Evolutionary conservation across 2,797 vertebrate genomes (phyloP).

Genomic region (Epinephelus awoara): DNA sequence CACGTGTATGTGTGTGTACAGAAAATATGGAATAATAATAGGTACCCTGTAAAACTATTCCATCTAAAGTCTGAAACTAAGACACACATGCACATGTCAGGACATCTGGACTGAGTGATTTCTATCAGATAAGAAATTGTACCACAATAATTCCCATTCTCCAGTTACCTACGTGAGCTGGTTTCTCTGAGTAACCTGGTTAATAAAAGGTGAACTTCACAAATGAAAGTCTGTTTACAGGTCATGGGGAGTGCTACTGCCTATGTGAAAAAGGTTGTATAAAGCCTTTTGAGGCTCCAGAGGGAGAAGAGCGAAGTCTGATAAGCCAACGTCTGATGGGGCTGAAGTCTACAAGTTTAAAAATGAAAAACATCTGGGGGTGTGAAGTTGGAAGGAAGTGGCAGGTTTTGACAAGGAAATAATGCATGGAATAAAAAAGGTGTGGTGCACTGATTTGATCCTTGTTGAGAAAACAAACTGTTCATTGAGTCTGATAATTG

Average conservation of each 20-base stretch:
- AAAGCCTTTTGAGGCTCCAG: not conserved
- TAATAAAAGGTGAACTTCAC: not conserved
- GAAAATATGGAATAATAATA: too few species aligned
- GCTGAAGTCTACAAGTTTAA: not conserved
- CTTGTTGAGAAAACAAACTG: not conserved
- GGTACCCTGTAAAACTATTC: not conserved
- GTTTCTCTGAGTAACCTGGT: not conserved
- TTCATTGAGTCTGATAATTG: not conserved
- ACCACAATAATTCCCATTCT: not conserved
- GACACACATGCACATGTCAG: not conserved
- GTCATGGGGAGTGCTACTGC: not conserved
- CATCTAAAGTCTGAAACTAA: not conserved
- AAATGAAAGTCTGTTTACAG: conserved; percentile 5
- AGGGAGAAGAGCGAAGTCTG: not conserved
- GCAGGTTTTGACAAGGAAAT: not conserved
- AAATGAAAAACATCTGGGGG: not conserved
- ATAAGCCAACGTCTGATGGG: not conserved
- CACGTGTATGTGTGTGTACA: too few species aligned
- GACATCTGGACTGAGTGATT: not conserved
- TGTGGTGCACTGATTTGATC: not conserved
- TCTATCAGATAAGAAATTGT: not conserved
- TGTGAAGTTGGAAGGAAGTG: not conserved
- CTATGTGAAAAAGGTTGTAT: not conserved
- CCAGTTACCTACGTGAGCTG: not conserved
- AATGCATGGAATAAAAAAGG: not conserved